Evolutionary conservation across 2,888 invertebrate genomes (phyloP), one percentile per base, ranked within the genome.

Genomic region (Sisyra nigra): DNA sequence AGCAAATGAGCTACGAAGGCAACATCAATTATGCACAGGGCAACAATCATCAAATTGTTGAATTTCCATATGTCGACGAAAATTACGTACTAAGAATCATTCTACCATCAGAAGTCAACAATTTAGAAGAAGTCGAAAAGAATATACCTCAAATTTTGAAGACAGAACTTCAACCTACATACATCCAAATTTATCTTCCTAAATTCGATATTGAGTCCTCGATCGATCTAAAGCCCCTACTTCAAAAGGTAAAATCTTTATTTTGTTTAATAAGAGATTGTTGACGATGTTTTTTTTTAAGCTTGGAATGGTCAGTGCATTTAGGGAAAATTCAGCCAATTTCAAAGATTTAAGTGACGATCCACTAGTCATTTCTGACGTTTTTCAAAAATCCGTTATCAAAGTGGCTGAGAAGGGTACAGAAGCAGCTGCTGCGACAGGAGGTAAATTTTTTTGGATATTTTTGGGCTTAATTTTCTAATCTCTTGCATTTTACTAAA

Each of bases 191-290:
- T 1, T 68, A 69, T 15, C 57, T 89, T 38, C 89, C 89, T 2
- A 84, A 78, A 59, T 89, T 89, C 59, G 82, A 78, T 58, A 73
- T 87, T 39, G 86, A 88, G 60, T 73, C 73, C 8, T 72, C 73
- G 47, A 70, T 82, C n/a, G 67, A 81, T 48, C 63, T 88, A 34
- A 67, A 67, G 9, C 60, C 65, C 0, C 54, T 74, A n/a, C 59
- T 88, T 38, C 57, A 65, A 11, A 69, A 78, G 67, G 86, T 87
- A 63, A 32, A 24, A 24, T 24, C 7, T 24, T 24, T 7, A 5
- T 24, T 24, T 24, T 24, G 3, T 24, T 24, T 24, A n/a, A n/a
- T n/a, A n/a, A n/a, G n/a, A n/a, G n/a, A n/a, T n/a, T n/a, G n/a
- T n/a, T n/a, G n/a, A n/a, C n/a, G n/a, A n/a, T n/a, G n/a, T n/a